Evolutionary conservation across 2,797 vertebrate genomes (phyloP).

Genomic region (Varecia variegata): DNA sequence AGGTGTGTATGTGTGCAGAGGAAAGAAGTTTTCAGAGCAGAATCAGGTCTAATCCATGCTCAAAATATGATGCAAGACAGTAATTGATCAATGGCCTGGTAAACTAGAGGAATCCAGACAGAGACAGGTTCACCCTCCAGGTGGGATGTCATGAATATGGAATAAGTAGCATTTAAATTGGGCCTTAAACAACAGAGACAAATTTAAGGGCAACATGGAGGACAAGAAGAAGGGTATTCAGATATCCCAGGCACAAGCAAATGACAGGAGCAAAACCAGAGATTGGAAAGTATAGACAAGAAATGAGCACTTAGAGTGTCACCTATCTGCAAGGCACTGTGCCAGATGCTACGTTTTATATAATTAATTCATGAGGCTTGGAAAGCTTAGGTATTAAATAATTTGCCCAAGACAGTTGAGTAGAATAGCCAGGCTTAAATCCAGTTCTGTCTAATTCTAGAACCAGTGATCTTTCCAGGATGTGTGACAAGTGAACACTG

Average conservation of each 20-base stretch:
- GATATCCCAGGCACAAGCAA: conserved; percentile 2
- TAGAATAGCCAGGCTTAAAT: not conserved
- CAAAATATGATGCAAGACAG: conserved; percentile 15
- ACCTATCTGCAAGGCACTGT: not conserved
- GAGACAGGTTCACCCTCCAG: not conserved
- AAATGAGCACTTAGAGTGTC: not conserved
- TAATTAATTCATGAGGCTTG: not conserved
- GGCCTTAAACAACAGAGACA: not conserved
- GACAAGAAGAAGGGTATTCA: not conserved
- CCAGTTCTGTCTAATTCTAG: conserved; percentile 12
- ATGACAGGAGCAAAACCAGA: conserved; percentile 23
- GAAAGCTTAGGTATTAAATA: not conserved
- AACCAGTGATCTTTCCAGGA: not conserved
- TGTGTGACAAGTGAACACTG: not conserved
- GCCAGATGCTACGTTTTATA: not conserved
- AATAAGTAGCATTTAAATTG: conserved; percentile 41
- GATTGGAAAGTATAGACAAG: not conserved
- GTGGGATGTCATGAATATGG: not conserved
- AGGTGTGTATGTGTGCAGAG: not conserved
- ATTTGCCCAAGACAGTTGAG: not conserved
- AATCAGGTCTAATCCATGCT: not conserved
- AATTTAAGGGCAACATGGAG: not conserved
- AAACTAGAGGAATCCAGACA: conserved; percentile 3
- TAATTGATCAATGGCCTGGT: not conserved
- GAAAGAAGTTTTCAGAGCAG: conserved; percentile 1